Evolutionary conservation across 1,140 invertebrate species (phyloP).

Genomic region (Lepidurus arcticus): DNA sequence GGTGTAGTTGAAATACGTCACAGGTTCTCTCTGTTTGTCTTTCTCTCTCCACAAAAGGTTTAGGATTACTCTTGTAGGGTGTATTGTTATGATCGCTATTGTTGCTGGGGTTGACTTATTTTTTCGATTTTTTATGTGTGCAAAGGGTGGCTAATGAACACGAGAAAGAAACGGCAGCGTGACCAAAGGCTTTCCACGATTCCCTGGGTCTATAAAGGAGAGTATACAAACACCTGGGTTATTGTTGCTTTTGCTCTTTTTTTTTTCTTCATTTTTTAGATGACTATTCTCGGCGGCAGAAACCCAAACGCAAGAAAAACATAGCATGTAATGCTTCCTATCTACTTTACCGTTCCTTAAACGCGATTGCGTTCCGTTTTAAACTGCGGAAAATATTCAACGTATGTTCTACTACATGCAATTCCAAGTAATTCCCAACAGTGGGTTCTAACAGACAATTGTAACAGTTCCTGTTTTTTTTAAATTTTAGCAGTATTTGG

Average conservation of each 20-base stretch:
- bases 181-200: conserved; percentile 14
- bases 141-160: conserved; percentile 18
- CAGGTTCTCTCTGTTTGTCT: not conserved
- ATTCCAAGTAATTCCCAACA: not conserved
- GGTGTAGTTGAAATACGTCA: no score
- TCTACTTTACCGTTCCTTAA: not conserved
- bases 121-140: not conserved
- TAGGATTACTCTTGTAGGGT: not conserved
- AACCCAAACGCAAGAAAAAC: not conserved
- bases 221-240: conserved; percentile 6
- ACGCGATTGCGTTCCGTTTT: not conserved
- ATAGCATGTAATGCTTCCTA: not conserved
- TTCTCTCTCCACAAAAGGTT: not conserved
- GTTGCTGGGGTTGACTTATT: not conserved
- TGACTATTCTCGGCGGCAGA: not conserved
- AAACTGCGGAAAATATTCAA: not conserved
- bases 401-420: not conserved
- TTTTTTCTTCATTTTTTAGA: not conserved
- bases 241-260: not conserved
- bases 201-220: conserved; percentile 8
- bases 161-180: conserved; percentile 2
- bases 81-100: not conserved
- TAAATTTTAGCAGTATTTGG: no score
- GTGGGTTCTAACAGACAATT: no score
- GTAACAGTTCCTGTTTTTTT: no score